Evolutionary conservation across 2,797 vertebrate genomes (phyloP).

Genomic region (Melanotaenia trifasciata): DNA sequence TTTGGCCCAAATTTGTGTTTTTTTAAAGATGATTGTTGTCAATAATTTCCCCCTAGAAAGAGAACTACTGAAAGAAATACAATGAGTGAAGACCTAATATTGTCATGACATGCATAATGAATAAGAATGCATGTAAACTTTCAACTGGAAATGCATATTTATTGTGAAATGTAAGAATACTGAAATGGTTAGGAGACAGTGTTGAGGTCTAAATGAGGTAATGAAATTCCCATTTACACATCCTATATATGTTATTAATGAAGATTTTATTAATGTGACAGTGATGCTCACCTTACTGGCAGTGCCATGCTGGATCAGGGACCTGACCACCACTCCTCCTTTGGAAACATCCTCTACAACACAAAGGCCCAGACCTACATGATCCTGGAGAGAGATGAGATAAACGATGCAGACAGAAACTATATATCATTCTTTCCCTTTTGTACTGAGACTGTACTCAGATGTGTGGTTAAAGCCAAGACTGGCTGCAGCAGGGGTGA

Average conservation of each 20-base stretch:
- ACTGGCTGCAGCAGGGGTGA: neutral
- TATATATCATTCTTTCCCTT: neutral
- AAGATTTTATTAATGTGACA: neutral
- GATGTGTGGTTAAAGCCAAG: constrained; percentile 10
- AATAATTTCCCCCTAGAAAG: neutral
- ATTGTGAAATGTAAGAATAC: neutral
- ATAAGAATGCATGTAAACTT: neutral
- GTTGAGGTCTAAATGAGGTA: neutral
- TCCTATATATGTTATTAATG: neutral
- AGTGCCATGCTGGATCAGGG: constrained; percentile 61
- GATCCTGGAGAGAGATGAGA: constrained; percentile 51
- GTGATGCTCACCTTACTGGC: constrained; percentile 69
- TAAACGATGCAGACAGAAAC: constrained; percentile 5
- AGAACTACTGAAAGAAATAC: neutral
- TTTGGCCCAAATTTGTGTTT: neutral
- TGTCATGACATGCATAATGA: no score
- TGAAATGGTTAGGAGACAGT: neutral
- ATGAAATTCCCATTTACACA: neutral
- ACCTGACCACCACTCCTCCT: constrained; percentile 49
- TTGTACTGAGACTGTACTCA: neutral
- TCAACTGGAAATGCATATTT: neutral
- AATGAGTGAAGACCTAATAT: neutral
- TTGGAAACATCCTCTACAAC: constrained; percentile 44
- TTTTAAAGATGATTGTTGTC: neutral
- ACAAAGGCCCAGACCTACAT: constrained; percentile 58